Conservation (phyloP, 1,140 invertebrate species). For the Homarus americanus region DNA sequence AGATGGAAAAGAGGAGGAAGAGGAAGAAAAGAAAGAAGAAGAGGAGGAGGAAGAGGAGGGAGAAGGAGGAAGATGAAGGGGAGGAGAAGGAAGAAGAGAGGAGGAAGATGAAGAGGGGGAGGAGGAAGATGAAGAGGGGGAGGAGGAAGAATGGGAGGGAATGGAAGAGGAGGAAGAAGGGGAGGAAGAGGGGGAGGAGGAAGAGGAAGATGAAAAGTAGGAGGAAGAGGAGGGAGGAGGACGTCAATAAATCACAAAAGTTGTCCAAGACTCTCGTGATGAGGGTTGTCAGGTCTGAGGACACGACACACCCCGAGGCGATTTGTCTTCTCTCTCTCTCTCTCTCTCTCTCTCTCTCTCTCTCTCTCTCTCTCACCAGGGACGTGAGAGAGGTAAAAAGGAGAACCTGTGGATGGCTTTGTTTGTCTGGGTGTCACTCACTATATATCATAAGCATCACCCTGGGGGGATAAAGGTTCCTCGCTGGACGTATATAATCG, state of each 20-base stretch:
- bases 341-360: too few species aligned
- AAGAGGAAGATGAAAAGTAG: neutral
- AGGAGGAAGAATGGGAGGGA: neutral
- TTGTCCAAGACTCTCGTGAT: too few species aligned
- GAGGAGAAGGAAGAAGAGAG: neutral
- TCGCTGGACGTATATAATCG: too few species aligned
- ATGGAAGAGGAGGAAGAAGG: neutral
- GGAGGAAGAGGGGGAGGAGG: neutral
- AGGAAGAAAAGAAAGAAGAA: neutral
- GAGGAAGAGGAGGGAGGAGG: neutral
- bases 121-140: neutral
- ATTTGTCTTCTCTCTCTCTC: too few species aligned
- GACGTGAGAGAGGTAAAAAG: neutral
- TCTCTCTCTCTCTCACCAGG: too few species aligned
- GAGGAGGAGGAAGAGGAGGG: neutral
- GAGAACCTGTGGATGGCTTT: too few species aligned
- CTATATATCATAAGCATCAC: too few species aligned
- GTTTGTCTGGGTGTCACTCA: too few species aligned
- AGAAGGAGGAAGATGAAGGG: slow-evolving; percentile 11
- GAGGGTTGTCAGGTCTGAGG: too few species aligned
- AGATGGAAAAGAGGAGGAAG: neutral
- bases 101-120: neutral
- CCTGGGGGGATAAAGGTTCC: too few species aligned
- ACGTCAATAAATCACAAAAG: too few species aligned
- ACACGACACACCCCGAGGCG: too few species aligned